phyloP scores from a whole-genome alignment of 1,140 invertebrate genomes.

The Melipona quadrifasciata region DNA sequence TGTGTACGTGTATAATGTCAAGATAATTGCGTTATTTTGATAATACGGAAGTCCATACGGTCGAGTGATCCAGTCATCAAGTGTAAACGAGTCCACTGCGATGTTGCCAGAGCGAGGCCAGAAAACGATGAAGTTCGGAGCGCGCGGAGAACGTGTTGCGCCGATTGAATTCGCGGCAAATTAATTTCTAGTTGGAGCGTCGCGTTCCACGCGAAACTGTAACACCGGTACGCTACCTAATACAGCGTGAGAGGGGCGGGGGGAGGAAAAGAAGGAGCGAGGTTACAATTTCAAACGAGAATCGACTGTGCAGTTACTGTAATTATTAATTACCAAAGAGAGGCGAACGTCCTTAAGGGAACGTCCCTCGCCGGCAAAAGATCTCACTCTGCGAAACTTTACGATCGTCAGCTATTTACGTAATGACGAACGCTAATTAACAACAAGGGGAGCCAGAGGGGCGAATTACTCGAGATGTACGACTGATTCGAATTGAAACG shows the following conservation, averaged over 20 bases:
- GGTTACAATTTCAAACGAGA: constrained; percentile 35
- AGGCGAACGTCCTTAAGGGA: neutral
- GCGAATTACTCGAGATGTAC: too few relatives aligned
- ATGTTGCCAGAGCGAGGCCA: constrained; percentile 8
- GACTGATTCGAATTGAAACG: too few relatives aligned
- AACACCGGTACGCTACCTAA: constrained; percentile 14
- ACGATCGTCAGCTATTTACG: neutral
- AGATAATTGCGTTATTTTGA: constrained; percentile 37
- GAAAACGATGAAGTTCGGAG: constrained; percentile 28
- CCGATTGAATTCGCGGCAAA: constrained; percentile 31
- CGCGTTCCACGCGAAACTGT: neutral
- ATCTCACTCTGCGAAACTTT: neutral
- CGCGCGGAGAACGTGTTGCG: neutral
- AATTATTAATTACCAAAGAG: constrained; percentile 29
- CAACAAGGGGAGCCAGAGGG: too few relatives aligned
- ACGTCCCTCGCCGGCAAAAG: too few relatives aligned
- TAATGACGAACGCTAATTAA: neutral
- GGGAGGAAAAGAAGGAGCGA: too few relatives aligned
- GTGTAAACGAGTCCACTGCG: constrained; percentile 22
- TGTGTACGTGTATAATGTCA: constrained; percentile 18
- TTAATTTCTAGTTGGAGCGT: constrained; percentile 42
- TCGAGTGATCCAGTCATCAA: constrained; percentile 8
- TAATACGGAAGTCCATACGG: constrained; percentile 25
- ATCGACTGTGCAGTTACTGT: neutral
- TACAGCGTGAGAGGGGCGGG: neutral